Percentiles rank a stretch among this genome's conserved stretches.
These are phyloP conservation scores for Smutsia gigantea DNA, from an alignment of 2,797 vertebrate species.

Conservation along the genomic window DNA sequence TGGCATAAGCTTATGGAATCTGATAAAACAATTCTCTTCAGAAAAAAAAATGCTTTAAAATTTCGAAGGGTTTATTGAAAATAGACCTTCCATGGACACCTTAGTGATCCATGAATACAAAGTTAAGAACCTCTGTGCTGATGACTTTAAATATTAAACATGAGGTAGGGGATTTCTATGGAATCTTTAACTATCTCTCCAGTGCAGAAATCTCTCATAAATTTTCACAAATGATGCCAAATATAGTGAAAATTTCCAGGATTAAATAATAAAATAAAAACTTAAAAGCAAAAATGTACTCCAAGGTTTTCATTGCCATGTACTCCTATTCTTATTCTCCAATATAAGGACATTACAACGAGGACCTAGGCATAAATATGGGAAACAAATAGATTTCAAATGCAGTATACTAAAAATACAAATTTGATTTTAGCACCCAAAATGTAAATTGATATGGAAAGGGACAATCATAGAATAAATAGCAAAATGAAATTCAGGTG, in stretches of 20 bases:
- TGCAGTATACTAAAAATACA: background rate
- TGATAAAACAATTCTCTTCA: background rate
- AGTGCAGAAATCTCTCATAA: background rate
- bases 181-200: background rate
- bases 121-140: background rate
- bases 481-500: background rate
- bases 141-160: background rate
- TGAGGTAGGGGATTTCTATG: fast-evolving
- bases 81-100: background rate
- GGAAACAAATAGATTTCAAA: background rate
- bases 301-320: background rate
- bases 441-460: background rate
- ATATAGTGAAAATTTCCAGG: background rate
- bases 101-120: background rate
- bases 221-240: background rate
- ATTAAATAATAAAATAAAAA: background rate
- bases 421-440: background rate
- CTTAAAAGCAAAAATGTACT: background rate
- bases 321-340: background rate
- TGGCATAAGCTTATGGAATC: background rate
- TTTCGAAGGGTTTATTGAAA: background rate
- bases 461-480: background rate
- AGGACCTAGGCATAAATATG: background rate
- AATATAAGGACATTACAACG: background rate
- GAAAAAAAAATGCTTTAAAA: background rate